Percentiles rank a stretch among this genome's conserved stretches.
Evolutionary conservation across 2,888 invertebrate species (phyloP).

Genomic region (Prosopocoilus inquinatus): DNA sequence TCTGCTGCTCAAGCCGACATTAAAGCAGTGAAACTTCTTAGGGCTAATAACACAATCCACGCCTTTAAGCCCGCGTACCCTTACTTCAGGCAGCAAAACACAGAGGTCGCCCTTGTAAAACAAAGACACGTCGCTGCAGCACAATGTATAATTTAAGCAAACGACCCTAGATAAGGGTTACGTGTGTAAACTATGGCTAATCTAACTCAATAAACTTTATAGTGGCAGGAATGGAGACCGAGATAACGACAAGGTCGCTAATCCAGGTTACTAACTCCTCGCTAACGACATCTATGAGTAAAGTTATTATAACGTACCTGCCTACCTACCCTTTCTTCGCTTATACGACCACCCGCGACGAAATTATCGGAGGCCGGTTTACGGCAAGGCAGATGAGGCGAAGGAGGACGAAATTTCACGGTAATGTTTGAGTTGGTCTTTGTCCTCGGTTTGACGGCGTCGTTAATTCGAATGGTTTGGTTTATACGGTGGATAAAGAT

Average conservation of each 20-base stretch:
- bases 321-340: not conserved
- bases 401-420: too few species aligned
- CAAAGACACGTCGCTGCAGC: conserved; percentile 43
- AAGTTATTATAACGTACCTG: conserved; percentile 6
- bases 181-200: conserved; percentile 54
- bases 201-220: conserved; percentile 55
- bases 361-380: too few species aligned
- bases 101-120: conserved; percentile 42
- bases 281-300: conserved; percentile 45
- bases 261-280: conserved; percentile 47
- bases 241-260: conserved; percentile 51
- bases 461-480: conserved; percentile 1
- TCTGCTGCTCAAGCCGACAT: too few species aligned
- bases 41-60: conserved; percentile 27
- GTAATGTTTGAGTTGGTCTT: too few species aligned
- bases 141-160: conserved; percentile 49
- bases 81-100: conserved; percentile 43
- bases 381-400: too few species aligned
- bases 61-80: conserved; percentile 36
- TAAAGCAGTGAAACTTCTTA: too few species aligned
- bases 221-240: conserved; percentile 52
- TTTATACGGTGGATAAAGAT: too few species aligned
- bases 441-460: not conserved
- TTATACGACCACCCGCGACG: not conserved
- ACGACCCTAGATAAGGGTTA: conserved; percentile 51